These are phyloP conservation scores for Hermaeophaga mercurialis DNA, from an alignment of 2,888 invertebrate genomes.

Conservation along the genomic window DNA sequence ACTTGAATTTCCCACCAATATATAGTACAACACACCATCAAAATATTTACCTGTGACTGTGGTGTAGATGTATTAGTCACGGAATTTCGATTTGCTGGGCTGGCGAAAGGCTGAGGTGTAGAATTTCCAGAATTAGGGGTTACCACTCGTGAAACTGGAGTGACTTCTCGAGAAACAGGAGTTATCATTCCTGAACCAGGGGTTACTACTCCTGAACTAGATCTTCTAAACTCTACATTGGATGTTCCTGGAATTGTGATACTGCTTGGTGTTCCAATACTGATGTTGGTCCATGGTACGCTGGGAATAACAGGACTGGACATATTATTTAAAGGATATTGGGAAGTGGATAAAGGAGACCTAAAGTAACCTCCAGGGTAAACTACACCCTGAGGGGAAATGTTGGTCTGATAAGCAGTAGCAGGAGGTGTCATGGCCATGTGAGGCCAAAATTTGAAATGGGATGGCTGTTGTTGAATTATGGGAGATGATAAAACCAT, in stretches of 20 bases:
- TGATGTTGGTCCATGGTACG: constrained; percentile 21
- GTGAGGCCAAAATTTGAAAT: constrained; percentile 37
- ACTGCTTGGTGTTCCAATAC: background rate
- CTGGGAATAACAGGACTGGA: constrained; percentile 21
- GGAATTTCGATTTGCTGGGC: background rate
- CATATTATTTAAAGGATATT: constrained; percentile 19
- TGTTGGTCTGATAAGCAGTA: constrained; percentile 18
- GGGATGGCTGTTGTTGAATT: constrained; percentile 23
- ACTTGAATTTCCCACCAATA: no score
- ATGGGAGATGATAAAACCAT: constrained; percentile 15
- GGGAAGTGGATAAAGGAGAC: constrained; percentile 21
- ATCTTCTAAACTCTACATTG: no score
- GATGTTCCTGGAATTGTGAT: background rate
- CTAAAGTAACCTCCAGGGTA: constrained; percentile 27
- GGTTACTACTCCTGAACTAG: background rate
- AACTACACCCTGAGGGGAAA: constrained; percentile 22
- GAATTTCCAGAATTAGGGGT: background rate
- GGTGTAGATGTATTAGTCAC: background rate
- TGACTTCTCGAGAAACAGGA: background rate
- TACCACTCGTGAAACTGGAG: background rate
- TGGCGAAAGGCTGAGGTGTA: background rate
- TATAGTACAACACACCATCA: no score
- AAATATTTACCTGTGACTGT: background rate
- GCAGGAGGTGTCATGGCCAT: constrained; percentile 23
- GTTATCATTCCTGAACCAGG: background rate